Base-by-base conservation (phyloP, 2,888 invertebrate genomes). In the Odontothrips loti region DNA sequence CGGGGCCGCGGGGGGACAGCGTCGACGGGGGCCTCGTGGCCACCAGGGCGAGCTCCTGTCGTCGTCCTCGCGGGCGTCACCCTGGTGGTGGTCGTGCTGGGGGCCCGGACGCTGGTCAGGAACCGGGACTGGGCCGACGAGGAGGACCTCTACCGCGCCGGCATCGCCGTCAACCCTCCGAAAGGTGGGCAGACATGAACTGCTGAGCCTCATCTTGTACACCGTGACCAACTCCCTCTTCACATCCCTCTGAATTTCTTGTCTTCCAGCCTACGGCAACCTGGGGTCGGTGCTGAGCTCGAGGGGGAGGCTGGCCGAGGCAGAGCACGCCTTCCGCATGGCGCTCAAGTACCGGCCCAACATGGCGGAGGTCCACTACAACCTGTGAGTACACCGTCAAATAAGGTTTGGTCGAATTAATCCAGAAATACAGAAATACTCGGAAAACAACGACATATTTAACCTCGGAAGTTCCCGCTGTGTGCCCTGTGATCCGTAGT, bases 341-440 rank as follows among this genome's bases (percentile, higher is more conserved):
- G 98, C 98, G 82, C 92, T 98, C 84, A 92, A 93, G 85, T 92
- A 94, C 90, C 91, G 98, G 87, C 94, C 95, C 85, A 98, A 98
- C 89, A 98, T 98, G 97, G 98, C 98, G 82, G 98, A 98, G 89
- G 97, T 97, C 82, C 98, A 98, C 90, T 98, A 98, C 89, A 98
- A 98, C 89, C 80, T 83, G 83, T 84, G 80, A 84, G 83, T 83
- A 43, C 90, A 98, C 97, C n/a, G n/a, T n/a, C n/a, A n/a, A n/a
- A n/a, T n/a, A n/a, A n/a, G n/a, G n/a, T n/a, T n/a, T n/a, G n/a
- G n/a, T n/a, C n/a, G n/a, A n/a, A n/a, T n/a, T n/a, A n/a, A n/a
- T n/a, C n/a, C n/a, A n/a, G n/a, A n/a, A n/a, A n/a, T n/a, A n/a
- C n/a, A n/a, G n/a, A n/a, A n/a, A n/a, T n/a, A n/a, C n/a, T n/a